Conservation (phyloP, 1,140 invertebrate genomes). For the Parasteatoda tepidariorum region DNA sequence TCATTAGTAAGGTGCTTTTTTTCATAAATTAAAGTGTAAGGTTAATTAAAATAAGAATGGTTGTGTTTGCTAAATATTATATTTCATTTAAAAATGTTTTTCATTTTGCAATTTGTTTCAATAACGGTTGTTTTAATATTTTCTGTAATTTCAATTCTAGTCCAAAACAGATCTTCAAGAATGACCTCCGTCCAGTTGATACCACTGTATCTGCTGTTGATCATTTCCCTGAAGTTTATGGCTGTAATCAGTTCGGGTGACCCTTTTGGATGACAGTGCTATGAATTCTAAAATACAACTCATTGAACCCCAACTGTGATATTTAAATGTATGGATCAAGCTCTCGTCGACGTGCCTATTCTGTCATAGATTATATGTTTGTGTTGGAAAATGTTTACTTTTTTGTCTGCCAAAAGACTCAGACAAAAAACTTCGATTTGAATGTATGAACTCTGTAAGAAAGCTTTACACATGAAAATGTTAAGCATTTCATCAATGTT, state of each 20-base stretch:
- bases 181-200: constrained; percentile 33
- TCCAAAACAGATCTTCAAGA: constrained; percentile 26
- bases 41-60: too few species aligned
- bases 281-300: background rate
- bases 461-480: background rate
- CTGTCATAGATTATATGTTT: constrained; percentile 22
- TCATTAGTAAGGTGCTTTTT: too few species aligned
- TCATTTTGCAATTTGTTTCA: too few species aligned
- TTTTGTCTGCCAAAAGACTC: background rate
- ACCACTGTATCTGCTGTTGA: background rate
- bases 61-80: too few species aligned
- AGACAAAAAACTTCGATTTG: too few species aligned
- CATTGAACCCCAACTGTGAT: constrained; percentile 30
- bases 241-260: background rate
- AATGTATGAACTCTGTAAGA: background rate
- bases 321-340: constrained; percentile 19
- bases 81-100: too few species aligned
- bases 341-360: constrained; percentile 31
- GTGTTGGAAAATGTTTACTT: background rate
- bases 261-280: constrained; percentile 13
- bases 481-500: background rate
- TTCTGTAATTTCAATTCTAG: constrained; percentile 8
- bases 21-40: too few species aligned
- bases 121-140: too few species aligned
- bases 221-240: background rate